Base-by-base conservation (phyloP, 2,888 invertebrate genomes). In the Gisinianus flammeolus region DNA sequence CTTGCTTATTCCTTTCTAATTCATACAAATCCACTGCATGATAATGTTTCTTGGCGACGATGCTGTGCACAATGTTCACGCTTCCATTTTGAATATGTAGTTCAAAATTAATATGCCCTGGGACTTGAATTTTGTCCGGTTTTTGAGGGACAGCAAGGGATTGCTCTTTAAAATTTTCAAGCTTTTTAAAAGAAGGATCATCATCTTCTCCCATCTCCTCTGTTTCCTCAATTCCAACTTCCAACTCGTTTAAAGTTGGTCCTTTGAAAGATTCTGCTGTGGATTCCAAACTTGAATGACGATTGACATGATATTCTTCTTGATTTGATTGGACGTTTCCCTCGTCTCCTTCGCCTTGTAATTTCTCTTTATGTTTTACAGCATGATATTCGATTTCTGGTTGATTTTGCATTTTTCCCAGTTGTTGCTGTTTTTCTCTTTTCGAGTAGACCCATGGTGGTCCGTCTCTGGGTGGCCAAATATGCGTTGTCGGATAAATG, bases 391-490 rank as follows among this genome's bases (percentile, higher is more conserved):
- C 22, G 22, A 22, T n/a, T 8, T 12, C 22, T 26, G 26, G 26
- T 10, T 22, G 24, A 24, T 24, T 12, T 24, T 5, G 10, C 2
- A 8, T 26, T 26, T 26, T 28, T 2, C 16, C 12, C 1, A 28
- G 26, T 62, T 16, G 24, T 22, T 8, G 16, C 62, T 62, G 62
- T 12, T 12, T 0, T 62, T 22, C 28, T 26, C 62, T 62, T 62
- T 26, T 66, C 4, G 66, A 19, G 19, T n/a, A 74, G 0, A 76
- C 72, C 83, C 83, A 83, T 16, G 83, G 83, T 30, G 83, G 81
- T 6, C 82, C 82, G 0, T 6, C 54, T n/a, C 77, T 71, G 1
- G 70, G 28, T 52, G 80, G 82, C 58, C 78, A 79, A 22, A 71
- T 77, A 6, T 66, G 22, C 0, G 68, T 75, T 0, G 68, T 69